phyloP scores from a whole-genome alignment of 1,140 invertebrate species.

The Bombus fervidus region DNA sequence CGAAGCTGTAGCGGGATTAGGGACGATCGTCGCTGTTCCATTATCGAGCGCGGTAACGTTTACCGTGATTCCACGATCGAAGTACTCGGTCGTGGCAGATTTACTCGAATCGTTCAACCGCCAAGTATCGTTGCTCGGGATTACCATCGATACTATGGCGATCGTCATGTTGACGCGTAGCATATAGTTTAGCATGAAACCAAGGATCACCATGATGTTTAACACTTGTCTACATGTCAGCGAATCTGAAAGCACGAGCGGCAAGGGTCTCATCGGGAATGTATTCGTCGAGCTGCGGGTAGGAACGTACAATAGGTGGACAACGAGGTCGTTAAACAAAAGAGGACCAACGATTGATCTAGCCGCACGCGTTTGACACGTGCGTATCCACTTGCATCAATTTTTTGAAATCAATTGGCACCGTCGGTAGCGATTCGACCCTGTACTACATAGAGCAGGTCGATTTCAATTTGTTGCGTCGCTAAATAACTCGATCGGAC shows the following conservation, averaged over 20 bases:
- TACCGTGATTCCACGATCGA: not conserved
- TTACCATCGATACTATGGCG: constrained; percentile 94
- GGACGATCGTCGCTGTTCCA: not conserved
- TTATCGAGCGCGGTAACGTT: not conserved
- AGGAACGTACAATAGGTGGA: not conserved
- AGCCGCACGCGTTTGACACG: no score
- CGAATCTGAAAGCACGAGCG: constrained; percentile 83
- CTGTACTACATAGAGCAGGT: not conserved
- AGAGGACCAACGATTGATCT: not conserved
- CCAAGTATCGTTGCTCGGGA: constrained; percentile 76
- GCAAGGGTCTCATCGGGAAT: not conserved
- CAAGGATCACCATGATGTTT: constrained; percentile 92
- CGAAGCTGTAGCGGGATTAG: not conserved
- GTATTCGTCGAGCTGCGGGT: not conserved
- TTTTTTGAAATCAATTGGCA: no score
- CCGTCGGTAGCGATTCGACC: no score
- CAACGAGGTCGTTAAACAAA: not conserved
- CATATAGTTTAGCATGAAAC: constrained; percentile 95
- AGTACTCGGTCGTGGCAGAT: not conserved
- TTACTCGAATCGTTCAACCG: constrained; percentile 52
- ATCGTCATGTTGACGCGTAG: constrained; percentile 94
- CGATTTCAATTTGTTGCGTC: not conserved
- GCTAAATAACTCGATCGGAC: not conserved
- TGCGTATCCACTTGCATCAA: no score
- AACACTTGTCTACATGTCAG: constrained; percentile 90